A percentile compares a stretch with the other conserved stretches of the same genome.
Conservation (phyloP, 2,113 vertebrate species). For the Ranitomeya variabilis region DNA sequence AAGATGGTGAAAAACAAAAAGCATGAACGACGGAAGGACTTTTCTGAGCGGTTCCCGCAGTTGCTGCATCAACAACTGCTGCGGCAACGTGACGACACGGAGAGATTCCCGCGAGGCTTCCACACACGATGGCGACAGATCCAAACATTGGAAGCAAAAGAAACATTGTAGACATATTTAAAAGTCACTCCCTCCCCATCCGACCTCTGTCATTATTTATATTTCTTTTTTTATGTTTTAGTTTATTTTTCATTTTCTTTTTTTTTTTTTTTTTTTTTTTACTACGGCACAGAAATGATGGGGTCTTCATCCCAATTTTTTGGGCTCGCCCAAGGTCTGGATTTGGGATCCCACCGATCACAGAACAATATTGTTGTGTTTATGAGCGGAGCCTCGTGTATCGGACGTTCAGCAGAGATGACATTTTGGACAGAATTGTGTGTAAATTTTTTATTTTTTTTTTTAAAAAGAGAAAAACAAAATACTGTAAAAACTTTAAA, state of each 20-base stretch:
- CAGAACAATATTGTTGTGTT: slow-evolving; percentile 74
- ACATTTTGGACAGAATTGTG: slow-evolving; percentile 71
- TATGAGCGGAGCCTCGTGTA: slow-evolving; percentile 75
- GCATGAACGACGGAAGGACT: slow-evolving; percentile 67
- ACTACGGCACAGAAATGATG: slow-evolving; percentile 66
- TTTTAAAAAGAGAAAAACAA: slow-evolving; percentile 59
- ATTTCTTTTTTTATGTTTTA: not conserved
- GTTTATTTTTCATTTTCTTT: not conserved
- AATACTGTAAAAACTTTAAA: slow-evolving; percentile 69
- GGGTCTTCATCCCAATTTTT: slow-evolving; percentile 55
- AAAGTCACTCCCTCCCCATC: slow-evolving; percentile 55
- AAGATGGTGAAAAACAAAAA: slow-evolving; percentile 63
- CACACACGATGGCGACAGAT: slow-evolving; percentile 63
- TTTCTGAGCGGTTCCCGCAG: slow-evolving; percentile 62
- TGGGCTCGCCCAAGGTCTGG: not conserved
- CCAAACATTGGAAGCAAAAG: slow-evolving; percentile 59
- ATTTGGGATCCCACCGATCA: slow-evolving; percentile 52
- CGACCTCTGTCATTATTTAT: not conserved
- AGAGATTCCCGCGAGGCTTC: slow-evolving; percentile 66
- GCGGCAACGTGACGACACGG: slow-evolving; percentile 60
- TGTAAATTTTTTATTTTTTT: slow-evolving; percentile 77
- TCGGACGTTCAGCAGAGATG: slow-evolving; percentile 71
- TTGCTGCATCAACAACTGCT: slow-evolving; percentile 69
- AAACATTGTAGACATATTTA: slow-evolving; percentile 69
- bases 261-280: slow-evolving; percentile 55